Evolutionary conservation across 2,888 invertebrate genomes (phyloP).

Genomic region (Phlogophora meticulosa): DNA sequence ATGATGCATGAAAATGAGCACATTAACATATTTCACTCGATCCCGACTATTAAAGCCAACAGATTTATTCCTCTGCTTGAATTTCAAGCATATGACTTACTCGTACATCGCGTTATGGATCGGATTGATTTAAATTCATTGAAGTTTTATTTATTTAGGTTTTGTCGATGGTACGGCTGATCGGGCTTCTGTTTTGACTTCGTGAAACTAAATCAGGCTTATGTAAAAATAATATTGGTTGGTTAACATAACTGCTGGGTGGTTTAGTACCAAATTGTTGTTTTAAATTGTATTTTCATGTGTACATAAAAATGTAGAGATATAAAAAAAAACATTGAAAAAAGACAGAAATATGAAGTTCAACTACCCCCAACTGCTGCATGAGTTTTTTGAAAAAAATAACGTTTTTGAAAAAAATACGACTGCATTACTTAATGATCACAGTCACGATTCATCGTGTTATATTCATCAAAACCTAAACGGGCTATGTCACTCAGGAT

Average conservation of each 20-base stretch:
- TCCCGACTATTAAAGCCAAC: slow-evolving; percentile 33
- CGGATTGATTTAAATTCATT: slow-evolving; percentile 52
- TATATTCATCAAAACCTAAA: no score
- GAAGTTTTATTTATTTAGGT: slow-evolving; percentile 55
- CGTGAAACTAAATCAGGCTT: slow-evolving; percentile 1
- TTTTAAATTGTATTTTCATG: slow-evolving; percentile 1
- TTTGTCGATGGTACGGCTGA: slow-evolving; percentile 29
- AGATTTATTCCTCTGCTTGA: slow-evolving; percentile 37
- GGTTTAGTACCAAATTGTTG: neutral
- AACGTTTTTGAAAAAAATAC: neutral
- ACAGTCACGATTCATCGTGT: no score
- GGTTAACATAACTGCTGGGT: neutral
- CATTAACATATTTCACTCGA: slow-evolving; percentile 33
- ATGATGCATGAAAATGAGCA: slow-evolving; percentile 36
- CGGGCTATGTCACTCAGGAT: no score
- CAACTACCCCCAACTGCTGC: no score
- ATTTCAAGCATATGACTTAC: slow-evolving; percentile 25
- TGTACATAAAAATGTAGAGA: no score
- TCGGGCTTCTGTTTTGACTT: slow-evolving; percentile 12
- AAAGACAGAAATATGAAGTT: no score
- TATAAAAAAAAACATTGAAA: no score
- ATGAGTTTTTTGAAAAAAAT: no score
- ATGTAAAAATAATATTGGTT: slow-evolving; percentile 15
- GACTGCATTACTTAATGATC: no score
- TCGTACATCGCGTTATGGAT: slow-evolving; percentile 19